These are phyloP conservation scores for Neoarius graeffei DNA, from an alignment of 2,113 vertebrate species.

Conservation along the genomic window DNA sequence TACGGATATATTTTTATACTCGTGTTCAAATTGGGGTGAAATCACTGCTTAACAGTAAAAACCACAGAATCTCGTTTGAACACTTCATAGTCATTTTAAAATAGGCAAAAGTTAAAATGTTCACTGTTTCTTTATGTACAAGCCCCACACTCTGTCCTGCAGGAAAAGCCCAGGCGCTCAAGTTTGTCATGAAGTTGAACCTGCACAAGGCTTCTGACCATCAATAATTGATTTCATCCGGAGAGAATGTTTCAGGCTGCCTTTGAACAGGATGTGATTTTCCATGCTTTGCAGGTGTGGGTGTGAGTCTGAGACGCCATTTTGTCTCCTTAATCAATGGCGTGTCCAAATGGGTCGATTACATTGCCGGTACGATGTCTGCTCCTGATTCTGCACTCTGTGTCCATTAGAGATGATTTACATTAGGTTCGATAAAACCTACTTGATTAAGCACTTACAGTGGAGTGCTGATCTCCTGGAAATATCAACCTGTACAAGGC, in stretches of 20 bases:
- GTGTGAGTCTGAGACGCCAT: constrained; percentile 33
- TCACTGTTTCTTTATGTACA: background rate
- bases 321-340: constrained; percentile 49
- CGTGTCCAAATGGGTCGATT: constrained; percentile 40
- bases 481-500: background rate
- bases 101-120: background rate
- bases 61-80: background rate
- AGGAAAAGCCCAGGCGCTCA: background rate
- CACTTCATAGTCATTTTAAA: too few relatives aligned
- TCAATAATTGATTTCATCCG: constrained; percentile 39
- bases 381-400: constrained; percentile 31
- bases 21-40: background rate
- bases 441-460: constrained; percentile 38
- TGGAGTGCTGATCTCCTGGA: constrained; percentile 1
- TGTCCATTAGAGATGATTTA: constrained; percentile 41
- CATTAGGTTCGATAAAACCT: constrained; percentile 14
- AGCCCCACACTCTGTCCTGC: background rate
- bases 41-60: background rate
- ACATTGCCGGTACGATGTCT: constrained; percentile 10
- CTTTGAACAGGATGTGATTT: constrained; percentile 48
- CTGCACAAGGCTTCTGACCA: constrained; percentile 13
- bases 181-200: constrained; percentile 25
- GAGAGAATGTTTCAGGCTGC: constrained; percentile 18
- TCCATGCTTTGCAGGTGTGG: constrained; percentile 43
- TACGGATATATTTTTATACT: background rate